Conservation (phyloP, 1,140 invertebrate genomes). For the Drosophila bocqueti region DNA sequence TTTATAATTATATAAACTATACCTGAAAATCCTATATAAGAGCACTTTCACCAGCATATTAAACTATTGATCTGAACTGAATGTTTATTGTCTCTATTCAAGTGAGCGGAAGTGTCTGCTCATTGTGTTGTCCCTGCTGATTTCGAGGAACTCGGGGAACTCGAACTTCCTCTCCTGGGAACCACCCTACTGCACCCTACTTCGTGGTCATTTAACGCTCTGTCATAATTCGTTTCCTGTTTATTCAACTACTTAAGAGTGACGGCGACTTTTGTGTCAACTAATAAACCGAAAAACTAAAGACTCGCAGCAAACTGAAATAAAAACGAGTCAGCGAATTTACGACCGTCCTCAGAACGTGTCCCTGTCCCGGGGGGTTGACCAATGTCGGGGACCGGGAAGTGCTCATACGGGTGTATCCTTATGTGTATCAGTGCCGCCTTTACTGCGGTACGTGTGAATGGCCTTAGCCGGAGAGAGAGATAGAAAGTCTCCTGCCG, state of each 20-base stretch:
- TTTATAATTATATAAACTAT: not conserved
- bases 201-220: slow-evolving; percentile 60
- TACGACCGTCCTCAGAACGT: slow-evolving; percentile 58
- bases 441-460: slow-evolving; percentile 74
- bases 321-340: slow-evolving; percentile 58
- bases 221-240: slow-evolving; percentile 56
- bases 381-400: slow-evolving; percentile 31
- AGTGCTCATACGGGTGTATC: slow-evolving; percentile 36
- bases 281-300: slow-evolving; percentile 53
- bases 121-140: slow-evolving; percentile 11
- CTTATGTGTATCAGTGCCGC: slow-evolving; percentile 72
- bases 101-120: slow-evolving; percentile 40
- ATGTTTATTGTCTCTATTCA: slow-evolving; percentile 29
- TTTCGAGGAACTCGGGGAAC: slow-evolving; percentile 15
- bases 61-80: slow-evolving; percentile 27
- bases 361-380: slow-evolving; percentile 44
- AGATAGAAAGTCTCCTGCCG: slow-evolving; percentile 36
- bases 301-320: slow-evolving; percentile 42
- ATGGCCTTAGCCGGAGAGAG: slow-evolving; percentile 44
- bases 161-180: slow-evolving; percentile 12
- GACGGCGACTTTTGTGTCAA: slow-evolving; percentile 59
- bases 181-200: slow-evolving; percentile 29
- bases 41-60: slow-evolving; percentile 9
- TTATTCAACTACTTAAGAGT: slow-evolving; percentile 57
- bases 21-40: not conserved